Evolutionary conservation across 2,888 invertebrate species (phyloP).

Genomic region (Pammene fasciana): DNA sequence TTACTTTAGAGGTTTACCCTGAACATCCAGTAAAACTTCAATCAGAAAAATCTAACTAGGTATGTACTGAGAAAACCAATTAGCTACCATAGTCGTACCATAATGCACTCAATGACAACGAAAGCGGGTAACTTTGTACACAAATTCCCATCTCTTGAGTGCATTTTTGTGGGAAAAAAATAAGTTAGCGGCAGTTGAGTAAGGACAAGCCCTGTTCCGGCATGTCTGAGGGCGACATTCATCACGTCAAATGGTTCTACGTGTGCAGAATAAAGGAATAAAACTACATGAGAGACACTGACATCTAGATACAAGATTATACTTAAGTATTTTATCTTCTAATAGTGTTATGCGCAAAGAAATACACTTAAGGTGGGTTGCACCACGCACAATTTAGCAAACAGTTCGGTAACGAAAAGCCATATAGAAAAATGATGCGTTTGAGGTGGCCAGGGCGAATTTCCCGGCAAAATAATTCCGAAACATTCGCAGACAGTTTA

Average conservation of each 20-base stretch:
- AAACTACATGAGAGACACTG: slow-evolving; percentile 11
- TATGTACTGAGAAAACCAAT: too few species aligned
- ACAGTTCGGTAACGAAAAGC: too few species aligned
- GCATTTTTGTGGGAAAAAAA: slow-evolving; percentile 14
- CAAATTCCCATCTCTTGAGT: too few species aligned
- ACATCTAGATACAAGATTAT: neutral
- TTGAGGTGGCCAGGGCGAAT: neutral
- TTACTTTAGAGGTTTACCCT: too few species aligned
- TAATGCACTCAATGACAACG: too few species aligned
- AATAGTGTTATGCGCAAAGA: neutral
- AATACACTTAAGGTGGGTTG: too few species aligned
- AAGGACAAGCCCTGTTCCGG: slow-evolving; percentile 5
- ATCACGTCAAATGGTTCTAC: slow-evolving; percentile 23
- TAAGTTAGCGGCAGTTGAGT: slow-evolving; percentile 2
- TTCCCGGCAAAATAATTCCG: neutral
- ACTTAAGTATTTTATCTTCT: neutral
- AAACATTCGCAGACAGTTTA: neutral
- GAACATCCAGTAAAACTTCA: too few species aligned
- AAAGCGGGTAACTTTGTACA: too few species aligned
- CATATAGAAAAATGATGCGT: neutral
- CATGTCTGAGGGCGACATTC: slow-evolving; percentile 19
- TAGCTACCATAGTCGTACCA: slow-evolving; percentile 5
- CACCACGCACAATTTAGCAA: too few species aligned
- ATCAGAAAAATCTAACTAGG: neutral
- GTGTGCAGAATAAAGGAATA: slow-evolving; percentile 23